Evolutionary conservation across 1,140 invertebrate species (phyloP), one percentile per base, ranked within the genome.

Genomic region (Geopemphigus sp.): DNA sequence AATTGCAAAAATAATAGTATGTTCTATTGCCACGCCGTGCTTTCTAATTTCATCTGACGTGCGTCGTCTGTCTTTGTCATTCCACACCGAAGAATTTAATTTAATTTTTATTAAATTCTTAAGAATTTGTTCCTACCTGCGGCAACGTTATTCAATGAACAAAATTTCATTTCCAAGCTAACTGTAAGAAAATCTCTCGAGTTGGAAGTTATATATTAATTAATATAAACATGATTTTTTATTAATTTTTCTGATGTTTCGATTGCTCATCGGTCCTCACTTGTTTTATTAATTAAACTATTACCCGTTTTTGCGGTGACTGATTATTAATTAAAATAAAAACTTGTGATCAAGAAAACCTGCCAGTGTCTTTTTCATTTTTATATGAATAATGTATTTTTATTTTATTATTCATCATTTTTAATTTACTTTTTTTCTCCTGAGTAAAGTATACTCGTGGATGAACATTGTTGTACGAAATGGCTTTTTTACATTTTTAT

Each of bases 271-370:
- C 10, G 6, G 6, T 29, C 32, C 15, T 15, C 29, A 45, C n/a
- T n/a, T 45, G 19, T 64, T 45, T 39, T 64, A 12, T 64, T 64
- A 64, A 39, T 64, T 45, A 24, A 64, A 64, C 39, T 11, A 66
- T 45, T 24, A 8, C 14, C 45, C 19, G 5, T 47, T 24, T 14
- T 68, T 19, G 10, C 8, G 0, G 19, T 4, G 1, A 26, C 26
- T 6, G 10, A 64, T 45, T 39, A 0, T 66, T 66, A 45, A 66
- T 66, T 66, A 45, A 66, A 45, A 66, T 66, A 45, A 66, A 66
- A 66, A 32, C 19, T 45, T n/a, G 12, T 5, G 11, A 45, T 12
- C 22, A n/a, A n/a, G 10, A 45, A 45, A 66, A 66, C 32, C 17
- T 64, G 14, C 14, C 29, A 0, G 10, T 63, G 29, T 29, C n/a